Evolutionary conservation across 2,888 invertebrate genomes (phyloP), one percentile per base, ranked within the genome.

Genomic region (Trissolcus japonicus): DNA sequence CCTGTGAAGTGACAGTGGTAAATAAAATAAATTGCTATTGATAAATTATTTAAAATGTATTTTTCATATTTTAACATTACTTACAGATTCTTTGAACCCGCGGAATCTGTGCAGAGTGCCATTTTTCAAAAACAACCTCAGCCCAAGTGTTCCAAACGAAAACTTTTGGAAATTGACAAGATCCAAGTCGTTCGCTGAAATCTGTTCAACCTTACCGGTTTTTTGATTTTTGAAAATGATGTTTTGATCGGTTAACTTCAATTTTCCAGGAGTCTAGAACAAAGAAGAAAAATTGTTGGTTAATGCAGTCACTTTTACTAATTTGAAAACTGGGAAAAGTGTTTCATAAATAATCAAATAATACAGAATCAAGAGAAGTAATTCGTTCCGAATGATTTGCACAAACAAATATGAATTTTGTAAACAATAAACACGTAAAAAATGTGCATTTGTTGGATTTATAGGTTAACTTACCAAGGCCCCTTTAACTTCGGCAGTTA

Each of bases 171-270:
- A 98, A 88, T 96, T 95, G 0, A 97, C 95, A 68, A 95, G 90
- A 63, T 98, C 97, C 84, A 99, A 94, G 81, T 99, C 98, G 56
- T 92, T 90, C 0, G 94, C 92, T 41, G 93, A 91, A 79, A 98
- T 94, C 86, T 97, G 96, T 86, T 98, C 98, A 0, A 98, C 96
- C 90, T 98, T 98, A 1, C 99, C 99, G 0, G 98, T 99, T 90
- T 97, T 98, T 80, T 93, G 95, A 89, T 98, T 98, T 89, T 98
- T 98, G 88, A 98, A 99, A 56, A 95, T 92, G 41, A 99, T 94
- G 83, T 93, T 93, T 85, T 95, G 95, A 80, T 97, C 97, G 0
- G 97, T 96, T 89, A 99, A 92, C 89, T 98, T 98, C 41, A 99
- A 89, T 75, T 96, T 93, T 0, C 98, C 99, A 6, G 95, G 94